These are phyloP conservation scores for Pilophorus perplexus DNA, from an alignment of 2,888 invertebrate species.

Conservation along the genomic window DNA sequence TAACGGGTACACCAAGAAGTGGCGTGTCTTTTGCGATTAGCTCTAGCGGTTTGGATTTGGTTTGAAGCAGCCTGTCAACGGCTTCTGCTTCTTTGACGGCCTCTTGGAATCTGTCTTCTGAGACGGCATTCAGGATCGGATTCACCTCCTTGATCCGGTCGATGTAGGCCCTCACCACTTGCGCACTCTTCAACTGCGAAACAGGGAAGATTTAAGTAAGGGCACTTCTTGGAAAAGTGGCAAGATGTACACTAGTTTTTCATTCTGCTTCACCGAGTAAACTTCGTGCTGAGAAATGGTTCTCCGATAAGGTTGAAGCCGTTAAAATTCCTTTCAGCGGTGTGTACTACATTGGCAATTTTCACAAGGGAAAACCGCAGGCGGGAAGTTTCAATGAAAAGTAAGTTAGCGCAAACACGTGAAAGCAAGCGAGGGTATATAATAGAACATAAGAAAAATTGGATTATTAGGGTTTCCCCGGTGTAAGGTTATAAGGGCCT, in stretches of 20 bases:
- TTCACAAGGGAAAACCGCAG: too few relatives aligned
- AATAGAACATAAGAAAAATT: conserved; percentile 15
- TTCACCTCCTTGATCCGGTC: conserved; percentile 77
- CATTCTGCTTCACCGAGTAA: too few relatives aligned
- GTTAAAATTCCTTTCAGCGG: too few relatives aligned
- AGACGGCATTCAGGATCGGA: conserved; percentile 77
- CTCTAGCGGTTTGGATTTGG: conserved; percentile 5
- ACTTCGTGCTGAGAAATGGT: too few relatives aligned
- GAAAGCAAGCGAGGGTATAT: not conserved
- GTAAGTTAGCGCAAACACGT: not conserved
- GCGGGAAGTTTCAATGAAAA: not conserved
- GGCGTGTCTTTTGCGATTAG: conserved; percentile 64
- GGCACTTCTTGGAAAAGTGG: not conserved
- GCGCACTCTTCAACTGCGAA: conserved; percentile 66
- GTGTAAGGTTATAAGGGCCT: not conserved
- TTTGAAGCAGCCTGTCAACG: conserved; percentile 63
- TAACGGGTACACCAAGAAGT: conserved; percentile 86
- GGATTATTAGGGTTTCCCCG: conserved; percentile 11
- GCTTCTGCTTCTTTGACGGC: conserved; percentile 75
- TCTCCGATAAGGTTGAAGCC: too few relatives aligned
- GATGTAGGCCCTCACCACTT: conserved; percentile 75
- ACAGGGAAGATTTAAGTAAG: too few relatives aligned
- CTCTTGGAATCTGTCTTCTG: conserved; percentile 74
- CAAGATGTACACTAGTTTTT: too few relatives aligned
- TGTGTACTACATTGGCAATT: too few relatives aligned